Evolutionary conservation across 2,888 invertebrate species (phyloP).

Genomic region (Trypoxylon attenuatum): DNA sequence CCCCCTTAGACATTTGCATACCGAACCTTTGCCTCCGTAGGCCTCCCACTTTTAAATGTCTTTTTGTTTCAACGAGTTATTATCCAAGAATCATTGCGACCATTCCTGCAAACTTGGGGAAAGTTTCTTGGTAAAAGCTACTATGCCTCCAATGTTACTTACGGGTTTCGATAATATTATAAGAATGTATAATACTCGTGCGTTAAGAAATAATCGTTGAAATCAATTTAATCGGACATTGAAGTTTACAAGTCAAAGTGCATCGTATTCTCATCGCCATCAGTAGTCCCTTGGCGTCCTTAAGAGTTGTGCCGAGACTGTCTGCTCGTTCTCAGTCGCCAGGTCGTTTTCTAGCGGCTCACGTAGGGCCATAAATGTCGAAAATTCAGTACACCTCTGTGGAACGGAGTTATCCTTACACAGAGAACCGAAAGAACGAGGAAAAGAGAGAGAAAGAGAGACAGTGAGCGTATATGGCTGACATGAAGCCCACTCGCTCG

Average conservation of each 20-base stretch:
- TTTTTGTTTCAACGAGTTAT: no score
- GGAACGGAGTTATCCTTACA: background rate
- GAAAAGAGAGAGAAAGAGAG: background rate
- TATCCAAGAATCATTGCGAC: no score
- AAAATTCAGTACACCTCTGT: constrained; percentile 26
- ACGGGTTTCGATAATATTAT: no score
- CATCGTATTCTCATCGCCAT: constrained; percentile 11
- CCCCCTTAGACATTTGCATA: no score
- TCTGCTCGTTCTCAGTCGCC: constrained; percentile 7
- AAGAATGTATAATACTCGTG: no score
- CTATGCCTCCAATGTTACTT: no score
- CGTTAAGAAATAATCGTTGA: background rate
- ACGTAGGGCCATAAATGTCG: constrained; percentile 32
- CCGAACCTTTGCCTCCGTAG: no score
- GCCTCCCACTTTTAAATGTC: no score
- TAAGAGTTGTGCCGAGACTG: background rate
- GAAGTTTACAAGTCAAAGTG: background rate
- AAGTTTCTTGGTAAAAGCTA: no score
- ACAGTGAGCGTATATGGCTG: background rate
- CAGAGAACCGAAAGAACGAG: background rate
- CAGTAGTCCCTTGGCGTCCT: constrained; percentile 7
- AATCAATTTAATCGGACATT: background rate
- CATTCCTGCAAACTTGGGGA: no score
- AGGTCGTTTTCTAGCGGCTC: constrained; percentile 10
- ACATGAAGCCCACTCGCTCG: constrained; percentile 12